A percentile compares a stretch with the other conserved stretches of the same genome.
Evolutionary conservation across 2,797 vertebrate species (phyloP).

Genomic region (Lithobates sylvaticus): DNA sequence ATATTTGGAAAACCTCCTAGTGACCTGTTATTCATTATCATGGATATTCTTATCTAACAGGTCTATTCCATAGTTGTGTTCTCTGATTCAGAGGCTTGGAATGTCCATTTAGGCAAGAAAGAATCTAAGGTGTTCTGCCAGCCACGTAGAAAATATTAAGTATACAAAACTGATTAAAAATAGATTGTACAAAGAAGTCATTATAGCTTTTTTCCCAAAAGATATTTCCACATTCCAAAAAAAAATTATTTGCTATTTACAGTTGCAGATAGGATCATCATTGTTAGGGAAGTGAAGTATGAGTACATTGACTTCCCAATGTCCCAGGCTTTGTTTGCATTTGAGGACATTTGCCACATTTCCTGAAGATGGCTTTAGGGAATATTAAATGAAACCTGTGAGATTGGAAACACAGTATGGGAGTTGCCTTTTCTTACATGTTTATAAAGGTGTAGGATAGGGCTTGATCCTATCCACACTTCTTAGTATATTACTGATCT

Average conservation of each 20-base stretch:
- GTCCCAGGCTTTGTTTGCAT: not conserved
- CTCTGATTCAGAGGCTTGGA: conserved; percentile 38
- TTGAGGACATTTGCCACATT: not conserved
- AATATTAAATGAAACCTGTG: not conserved
- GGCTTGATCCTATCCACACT: too few species aligned
- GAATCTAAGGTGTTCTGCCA: conserved; percentile 13
- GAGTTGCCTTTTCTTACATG: too few species aligned
- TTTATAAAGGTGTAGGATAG: too few species aligned
- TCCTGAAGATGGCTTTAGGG: not conserved
- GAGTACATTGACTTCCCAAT: too few species aligned
- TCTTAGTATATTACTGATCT: too few species aligned
- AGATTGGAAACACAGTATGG: too few species aligned
- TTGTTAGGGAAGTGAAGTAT: too few species aligned
- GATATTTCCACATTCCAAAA: conserved; percentile 8
- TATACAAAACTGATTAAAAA: conserved; percentile 36
- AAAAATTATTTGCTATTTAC: conserved; percentile 11
- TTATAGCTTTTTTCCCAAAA: conserved; percentile 18
- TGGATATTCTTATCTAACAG: conserved; percentile 45
- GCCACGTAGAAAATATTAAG: conserved; percentile 28
- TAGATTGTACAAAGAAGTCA: conserved; percentile 20
- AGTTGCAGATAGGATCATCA: not conserved
- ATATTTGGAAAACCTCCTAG: conserved; percentile 55
- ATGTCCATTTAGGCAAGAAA: conserved; percentile 23
- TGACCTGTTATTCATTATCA: conserved; percentile 52
- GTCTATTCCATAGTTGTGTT: conserved; percentile 52